A percentile compares a stretch with the other conserved stretches of the same genome.
Evolutionary conservation across 2,888 invertebrate species (phyloP).

Genomic region (Galerucella nymphaeae): DNA sequence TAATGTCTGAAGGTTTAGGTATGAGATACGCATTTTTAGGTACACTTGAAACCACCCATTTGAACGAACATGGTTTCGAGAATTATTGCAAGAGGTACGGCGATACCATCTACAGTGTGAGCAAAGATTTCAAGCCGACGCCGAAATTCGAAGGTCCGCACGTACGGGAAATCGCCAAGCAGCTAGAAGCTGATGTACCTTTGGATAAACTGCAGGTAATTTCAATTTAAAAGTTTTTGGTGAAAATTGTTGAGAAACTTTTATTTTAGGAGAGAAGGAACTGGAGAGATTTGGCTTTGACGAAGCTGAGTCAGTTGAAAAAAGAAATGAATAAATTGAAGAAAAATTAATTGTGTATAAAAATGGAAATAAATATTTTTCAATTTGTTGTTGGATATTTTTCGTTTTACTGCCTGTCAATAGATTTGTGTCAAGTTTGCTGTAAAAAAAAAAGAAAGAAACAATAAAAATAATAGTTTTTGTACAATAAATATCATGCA

Average conservation of each 20-base stretch:
- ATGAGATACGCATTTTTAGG: conserved; percentile 97
- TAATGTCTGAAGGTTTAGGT: conserved; percentile 94
- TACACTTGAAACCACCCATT: conserved; percentile 91
- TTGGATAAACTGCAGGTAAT: conserved; percentile 71
- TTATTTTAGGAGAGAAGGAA: conserved; percentile 72
- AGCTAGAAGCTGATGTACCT: conserved; percentile 80
- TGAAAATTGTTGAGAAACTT: neutral
- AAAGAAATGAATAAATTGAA: conserved; percentile 69
- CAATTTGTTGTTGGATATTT: neutral
- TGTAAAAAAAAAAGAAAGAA: too few relatives aligned
- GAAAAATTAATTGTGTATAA: neutral
- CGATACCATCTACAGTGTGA: conserved; percentile 72
- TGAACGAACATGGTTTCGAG: conserved; percentile 89
- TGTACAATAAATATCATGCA: too few relatives aligned
- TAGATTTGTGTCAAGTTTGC: too few relatives aligned
- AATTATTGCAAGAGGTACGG: conserved; percentile 73
- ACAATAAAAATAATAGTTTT: too few relatives aligned
- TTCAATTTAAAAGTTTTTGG: neutral
- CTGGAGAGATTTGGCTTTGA: conserved; percentile 87
- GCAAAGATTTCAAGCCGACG: conserved; percentile 79
- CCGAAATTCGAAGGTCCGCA: conserved; percentile 79
- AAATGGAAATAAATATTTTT: neutral
- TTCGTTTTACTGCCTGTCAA: too few relatives aligned
- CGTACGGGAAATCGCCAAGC: conserved; percentile 75
- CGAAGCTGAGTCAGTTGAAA: conserved; percentile 82